phyloP scores from a whole-genome alignment of 2,113 vertebrate genomes.

The Cyphotilapia sp. region DNA sequence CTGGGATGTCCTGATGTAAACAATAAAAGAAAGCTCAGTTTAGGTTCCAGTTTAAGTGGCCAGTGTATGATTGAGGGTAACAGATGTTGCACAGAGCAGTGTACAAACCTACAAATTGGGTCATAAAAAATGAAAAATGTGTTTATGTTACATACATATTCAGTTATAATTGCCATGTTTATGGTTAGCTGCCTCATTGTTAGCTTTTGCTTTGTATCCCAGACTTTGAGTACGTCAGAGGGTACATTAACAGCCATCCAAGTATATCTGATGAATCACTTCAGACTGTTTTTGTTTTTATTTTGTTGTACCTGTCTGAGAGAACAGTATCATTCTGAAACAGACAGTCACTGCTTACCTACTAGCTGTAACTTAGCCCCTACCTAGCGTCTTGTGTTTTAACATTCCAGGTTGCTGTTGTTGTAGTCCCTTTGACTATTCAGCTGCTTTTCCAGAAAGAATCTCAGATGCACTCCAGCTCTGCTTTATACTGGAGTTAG shows the following conservation, averaged over 20 bases:
- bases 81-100: background rate
- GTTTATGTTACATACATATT: rapidly evolving
- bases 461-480: background rate
- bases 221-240: background rate
- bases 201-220: background rate
- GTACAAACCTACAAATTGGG: background rate
- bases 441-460: background rate
- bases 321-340: background rate
- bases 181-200: background rate
- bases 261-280: background rate
- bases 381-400: background rate
- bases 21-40: background rate
- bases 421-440: rapidly evolving
- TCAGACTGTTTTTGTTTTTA: background rate
- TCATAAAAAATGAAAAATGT: background rate
- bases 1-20: background rate
- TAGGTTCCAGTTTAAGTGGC: background rate
- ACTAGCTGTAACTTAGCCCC: background rate
- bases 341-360: background rate
- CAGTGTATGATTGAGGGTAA: background rate
- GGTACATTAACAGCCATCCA: background rate
- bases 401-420: background rate
- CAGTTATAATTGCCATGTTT: background rate
- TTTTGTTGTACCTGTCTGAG: background rate
- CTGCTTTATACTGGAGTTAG: background rate